phyloP scores from a whole-genome alignment of 2,888 invertebrate species.

The Zygaena filipendulae region DNA sequence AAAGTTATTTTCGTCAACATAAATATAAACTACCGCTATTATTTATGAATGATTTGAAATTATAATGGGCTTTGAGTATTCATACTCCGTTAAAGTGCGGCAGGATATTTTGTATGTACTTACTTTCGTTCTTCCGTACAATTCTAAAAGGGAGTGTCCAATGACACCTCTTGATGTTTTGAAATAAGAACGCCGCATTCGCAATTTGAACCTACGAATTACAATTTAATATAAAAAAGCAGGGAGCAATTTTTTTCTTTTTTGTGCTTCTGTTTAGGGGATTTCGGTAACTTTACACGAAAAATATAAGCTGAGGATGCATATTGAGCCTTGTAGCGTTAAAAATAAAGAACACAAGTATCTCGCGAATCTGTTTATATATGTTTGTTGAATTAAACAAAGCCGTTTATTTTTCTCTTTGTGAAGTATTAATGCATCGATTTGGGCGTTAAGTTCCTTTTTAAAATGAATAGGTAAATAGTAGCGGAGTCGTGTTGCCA shows the following conservation, averaged over 20 bases:
- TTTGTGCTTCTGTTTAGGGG: constrained; percentile 28
- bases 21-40: too few species aligned
- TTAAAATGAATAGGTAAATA: constrained; percentile 69
- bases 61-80: too few species aligned
- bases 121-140: constrained; percentile 33
- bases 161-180: constrained; percentile 67
- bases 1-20: too few species aligned
- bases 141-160: constrained; percentile 66
- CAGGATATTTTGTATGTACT: too few species aligned
- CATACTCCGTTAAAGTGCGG: too few species aligned
- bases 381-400: constrained; percentile 46
- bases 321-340: constrained; percentile 21
- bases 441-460: constrained; percentile 67
- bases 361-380: too few species aligned
- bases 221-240: constrained; percentile 61
- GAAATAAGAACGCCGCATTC: constrained; percentile 65
- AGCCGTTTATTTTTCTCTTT: constrained; percentile 66
- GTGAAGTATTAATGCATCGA: constrained; percentile 59
- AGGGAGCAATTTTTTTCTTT: constrained; percentile 50
- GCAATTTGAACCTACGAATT: constrained; percentile 67
- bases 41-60: too few species aligned
- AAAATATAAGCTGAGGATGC: constrained; percentile 10
- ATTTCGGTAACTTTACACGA: too few species aligned
- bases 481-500: constrained; percentile 52
- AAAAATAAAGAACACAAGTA: constrained; percentile 8